Base-by-base conservation (phyloP, 2,797 vertebrate genomes). In the Eospalax fontanierii region DNA sequence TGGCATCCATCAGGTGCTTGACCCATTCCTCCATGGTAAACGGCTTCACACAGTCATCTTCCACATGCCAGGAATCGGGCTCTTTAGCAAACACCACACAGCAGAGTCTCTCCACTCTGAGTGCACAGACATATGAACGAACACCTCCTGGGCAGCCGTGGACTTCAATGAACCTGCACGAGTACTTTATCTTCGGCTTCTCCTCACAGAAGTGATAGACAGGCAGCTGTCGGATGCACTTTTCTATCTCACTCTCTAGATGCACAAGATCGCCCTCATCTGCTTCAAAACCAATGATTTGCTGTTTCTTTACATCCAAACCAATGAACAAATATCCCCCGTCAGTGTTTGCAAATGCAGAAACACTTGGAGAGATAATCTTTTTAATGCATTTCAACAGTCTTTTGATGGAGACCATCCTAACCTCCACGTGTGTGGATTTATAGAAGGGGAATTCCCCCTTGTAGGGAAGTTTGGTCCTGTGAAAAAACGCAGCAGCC, bases 321-420 rank as follows among this genome's bases (percentile, higher is more conserved):
- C 96, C 95, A 83, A 97, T 90, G 85, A 98, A 95, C 30, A 96
- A 73, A 87, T 89, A 97, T 16, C 97, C 97, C n/a, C 97, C 97
- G 26, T 91, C 9, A 30, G 93, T 79, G 63, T 98, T 98, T 87
- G 92, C 97, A 96, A 98, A 98, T 16, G 93, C 96, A 86, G 98
- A 98, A 26, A 97, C 21, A 46, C 89, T 97, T 1, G 3, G 82
- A 14, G 91, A 82, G 38, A 98, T 71, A 1, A 0, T 76, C 59
- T 93, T 89, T 2, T 38, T 75, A 18, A 98, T n/a, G 35, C 75
- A 70, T 0, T 78, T 46, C 2, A 22, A 40, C 33, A 1, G 19
- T 88, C 65, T 18, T 22, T 2, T 76, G 19, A 78, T 50, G 8
- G 3, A 97, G 26, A 87, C 19, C 24, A 65, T 85, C 50, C 98